Conservation (phyloP, 2,797 vertebrate species). For the Distichodus sexfasciatus region DNA sequence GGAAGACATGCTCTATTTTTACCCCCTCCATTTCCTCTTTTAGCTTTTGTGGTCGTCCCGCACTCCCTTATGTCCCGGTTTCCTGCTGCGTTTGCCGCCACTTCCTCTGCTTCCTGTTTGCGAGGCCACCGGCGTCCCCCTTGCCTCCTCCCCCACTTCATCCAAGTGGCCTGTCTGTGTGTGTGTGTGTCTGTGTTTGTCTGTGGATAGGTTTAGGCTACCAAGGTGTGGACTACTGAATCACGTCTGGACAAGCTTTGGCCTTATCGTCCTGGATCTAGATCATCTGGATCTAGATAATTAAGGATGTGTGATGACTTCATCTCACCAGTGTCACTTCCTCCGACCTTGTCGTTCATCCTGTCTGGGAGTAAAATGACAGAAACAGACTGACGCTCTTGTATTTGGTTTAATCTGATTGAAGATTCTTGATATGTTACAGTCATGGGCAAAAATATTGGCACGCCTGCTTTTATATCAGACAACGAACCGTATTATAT, state of each 20-base stretch:
- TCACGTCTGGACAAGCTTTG: slow-evolving; percentile 47
- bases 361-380: slow-evolving; percentile 3
- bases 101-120: slow-evolving; percentile 81
- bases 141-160: slow-evolving; percentile 53
- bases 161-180: not conserved
- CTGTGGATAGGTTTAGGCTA: slow-evolving; percentile 24
- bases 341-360: not conserved
- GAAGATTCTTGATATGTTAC: no score
- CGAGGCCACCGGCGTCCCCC: slow-evolving; percentile 49
- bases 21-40: slow-evolving; percentile 69
- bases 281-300: not conserved
- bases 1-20: slow-evolving; percentile 77
- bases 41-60: slow-evolving; percentile 70
- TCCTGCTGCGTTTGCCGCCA: slow-evolving; percentile 75
- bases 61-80: slow-evolving; percentile 56
- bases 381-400: no score
- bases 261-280: not conserved
- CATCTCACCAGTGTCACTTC: not conserved
- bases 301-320: not conserved
- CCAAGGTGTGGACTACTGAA: slow-evolving; percentile 23
- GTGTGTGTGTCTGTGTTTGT: not conserved
- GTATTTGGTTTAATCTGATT: no score
- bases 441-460: no score
- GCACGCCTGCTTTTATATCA: no score
- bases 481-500: no score